Base-by-base conservation (phyloP, 2,113 vertebrate species). In the Sceloporus undulatus region DNA sequence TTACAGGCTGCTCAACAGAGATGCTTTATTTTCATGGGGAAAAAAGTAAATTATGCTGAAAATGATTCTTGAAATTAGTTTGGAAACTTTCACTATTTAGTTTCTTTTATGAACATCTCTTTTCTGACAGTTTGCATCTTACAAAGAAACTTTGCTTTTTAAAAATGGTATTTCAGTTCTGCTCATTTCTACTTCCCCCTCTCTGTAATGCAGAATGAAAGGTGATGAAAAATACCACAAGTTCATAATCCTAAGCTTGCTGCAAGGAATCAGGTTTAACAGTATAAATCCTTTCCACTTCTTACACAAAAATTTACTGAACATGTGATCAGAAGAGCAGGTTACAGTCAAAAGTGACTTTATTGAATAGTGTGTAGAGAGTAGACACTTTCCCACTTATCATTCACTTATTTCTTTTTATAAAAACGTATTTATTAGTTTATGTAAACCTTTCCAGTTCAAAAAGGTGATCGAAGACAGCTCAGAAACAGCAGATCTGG, bases 401-500 rank as follows among this genome's bases (percentile, higher is more conserved):
- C 34, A 11, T n/a, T 73, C 19, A 19, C 91, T 94, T 93, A 92
- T 90, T 93, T 84, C 88, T 90, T 89, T 94, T 34, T 56, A 25
- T 94, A 94, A 74, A 81, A 54, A 87, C 86, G 87, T 73, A 93
- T 34, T 34, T n/a, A 0, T 87, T 88, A 92, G 92, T 94, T 91
- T 92, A 88, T 23, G 79, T 81, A 93, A 94, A 95, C 93, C 90
- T 93, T 93, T 95, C 76, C 88, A 93, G 82, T 87, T 79, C 82
- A 87, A 74, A 92, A 83, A 94, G 93, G 93, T 92, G 83, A 94
- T 80, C 94, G 95, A 93, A 89, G 92, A 21, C 90, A 92, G 85
- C 92, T 93, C 34, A 88, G 90, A 90, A 93, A 91, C 14, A 92
- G 70, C 59, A 34, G n/a, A 34, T 74, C n/a, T 74, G 71, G 13